Percentiles rank a stretch among this genome's conserved stretches.
These are phyloP conservation scores for Cladopsammia gracilis DNA, from an alignment of 64 coral and sea anemone genomes.

Conservation along the genomic window DNA sequence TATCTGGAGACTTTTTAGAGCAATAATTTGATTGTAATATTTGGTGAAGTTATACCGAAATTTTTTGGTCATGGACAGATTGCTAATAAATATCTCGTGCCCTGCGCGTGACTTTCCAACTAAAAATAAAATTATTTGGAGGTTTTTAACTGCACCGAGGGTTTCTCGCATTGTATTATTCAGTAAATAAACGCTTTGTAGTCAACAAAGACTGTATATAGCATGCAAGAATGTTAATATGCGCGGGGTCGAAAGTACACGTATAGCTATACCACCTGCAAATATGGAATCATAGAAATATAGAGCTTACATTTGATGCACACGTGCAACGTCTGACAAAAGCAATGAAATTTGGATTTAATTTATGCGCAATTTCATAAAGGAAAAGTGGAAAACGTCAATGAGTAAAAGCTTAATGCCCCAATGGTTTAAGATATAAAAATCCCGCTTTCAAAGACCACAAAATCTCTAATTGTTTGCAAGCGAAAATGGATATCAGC, in stretches of 20 bases:
- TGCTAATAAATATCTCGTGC: neutral
- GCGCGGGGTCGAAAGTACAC: conserved; percentile 5
- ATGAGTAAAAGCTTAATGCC: neutral
- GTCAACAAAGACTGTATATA: neutral
- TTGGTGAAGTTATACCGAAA: neutral
- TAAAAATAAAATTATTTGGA: neutral
- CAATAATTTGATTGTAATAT: neutral
- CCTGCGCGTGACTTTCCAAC: neutral
- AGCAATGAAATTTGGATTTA: neutral
- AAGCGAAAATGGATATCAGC: conserved; percentile 12
- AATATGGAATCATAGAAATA: neutral
- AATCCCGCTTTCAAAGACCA: neutral
- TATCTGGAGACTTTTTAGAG: neutral
- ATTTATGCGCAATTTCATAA: neutral
- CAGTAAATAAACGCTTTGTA: neutral
- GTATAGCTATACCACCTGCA: conserved; percentile 4
- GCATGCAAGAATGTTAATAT: neutral
- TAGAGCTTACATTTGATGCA: conserved; percentile 13
- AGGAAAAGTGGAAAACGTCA: neutral
- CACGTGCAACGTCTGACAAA: conserved; percentile 14
- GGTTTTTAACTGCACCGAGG: neutral
- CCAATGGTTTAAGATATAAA: neutral
- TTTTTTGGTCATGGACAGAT: neutral
- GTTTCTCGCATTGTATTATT: neutral
- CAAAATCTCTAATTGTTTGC: conserved; percentile 15